phyloP scores from a whole-genome alignment of 2,113 vertebrate species.

The Nicator chloris region DNA sequence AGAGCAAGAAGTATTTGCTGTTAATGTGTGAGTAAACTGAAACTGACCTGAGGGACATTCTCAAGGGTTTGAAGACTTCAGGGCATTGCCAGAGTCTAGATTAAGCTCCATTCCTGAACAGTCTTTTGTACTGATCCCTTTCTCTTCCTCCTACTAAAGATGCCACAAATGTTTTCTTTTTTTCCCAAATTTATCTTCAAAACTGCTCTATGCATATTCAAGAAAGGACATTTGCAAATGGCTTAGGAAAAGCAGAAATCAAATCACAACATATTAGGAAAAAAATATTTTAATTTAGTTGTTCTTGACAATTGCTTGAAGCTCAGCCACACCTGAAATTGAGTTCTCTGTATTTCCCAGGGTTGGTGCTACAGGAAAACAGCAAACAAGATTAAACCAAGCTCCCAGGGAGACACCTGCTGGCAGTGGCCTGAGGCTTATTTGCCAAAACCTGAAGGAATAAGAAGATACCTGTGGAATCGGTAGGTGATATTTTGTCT shows the following conservation, averaged over 20 bases:
- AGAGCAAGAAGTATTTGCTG: neutral
- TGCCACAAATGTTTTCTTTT: neutral
- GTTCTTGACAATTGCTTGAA: neutral
- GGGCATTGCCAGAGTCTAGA: neutral
- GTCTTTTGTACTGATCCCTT: neutral
- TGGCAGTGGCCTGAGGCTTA: neutral
- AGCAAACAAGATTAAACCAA: neutral
- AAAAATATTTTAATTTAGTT: neutral
- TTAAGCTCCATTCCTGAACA: neutral
- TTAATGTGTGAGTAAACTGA: neutral
- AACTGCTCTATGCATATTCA: neutral
- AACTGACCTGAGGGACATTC: neutral
- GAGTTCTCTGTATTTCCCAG: neutral
- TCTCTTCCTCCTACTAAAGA: neutral
- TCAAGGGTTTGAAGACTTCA: neutral
- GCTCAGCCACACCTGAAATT: neutral
- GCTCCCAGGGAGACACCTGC: slow-evolving; percentile 29
- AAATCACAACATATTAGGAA: neutral
- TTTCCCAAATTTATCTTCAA: neutral
- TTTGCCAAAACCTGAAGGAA: neutral
- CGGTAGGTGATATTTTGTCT: rapidly evolving
- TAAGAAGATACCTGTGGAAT: neutral
- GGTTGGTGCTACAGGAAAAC: neutral
- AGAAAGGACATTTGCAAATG: neutral
- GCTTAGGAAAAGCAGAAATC: neutral